phyloP scores from a whole-genome alignment of 2,888 invertebrate genomes.

The Trilocha varians region DNA sequence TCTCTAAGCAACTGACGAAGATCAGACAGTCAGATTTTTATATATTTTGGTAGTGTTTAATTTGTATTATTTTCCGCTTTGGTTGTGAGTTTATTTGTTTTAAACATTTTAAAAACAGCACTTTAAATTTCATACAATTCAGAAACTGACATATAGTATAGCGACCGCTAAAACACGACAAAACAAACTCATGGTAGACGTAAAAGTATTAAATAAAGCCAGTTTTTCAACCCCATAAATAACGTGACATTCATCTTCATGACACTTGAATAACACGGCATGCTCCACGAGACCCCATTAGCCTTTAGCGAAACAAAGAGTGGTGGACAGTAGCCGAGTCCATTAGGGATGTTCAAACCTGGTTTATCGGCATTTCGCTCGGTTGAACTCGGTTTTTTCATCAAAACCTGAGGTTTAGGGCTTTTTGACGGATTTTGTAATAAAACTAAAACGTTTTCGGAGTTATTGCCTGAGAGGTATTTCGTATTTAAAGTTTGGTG shows the following conservation, averaged over 20 bases:
- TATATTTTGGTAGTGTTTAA: too few species aligned
- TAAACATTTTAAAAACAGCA: too few species aligned
- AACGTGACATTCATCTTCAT: conserved; percentile 62
- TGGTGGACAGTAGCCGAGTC: conserved; percentile 18
- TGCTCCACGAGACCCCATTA: conserved; percentile 49
- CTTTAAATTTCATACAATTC: too few species aligned
- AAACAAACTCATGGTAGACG: too few species aligned
- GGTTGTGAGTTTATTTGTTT: too few species aligned
- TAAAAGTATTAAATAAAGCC: conserved; percentile 35
- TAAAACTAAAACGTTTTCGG: neutral
- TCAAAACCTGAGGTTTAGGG: neutral
- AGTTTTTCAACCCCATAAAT: conserved; percentile 55
- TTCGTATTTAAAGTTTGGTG: too few species aligned
- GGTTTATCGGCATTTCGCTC: neutral
- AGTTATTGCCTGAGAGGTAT: too few species aligned
- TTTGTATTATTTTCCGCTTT: too few species aligned
- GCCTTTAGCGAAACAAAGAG: conserved; percentile 61
- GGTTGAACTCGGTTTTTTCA: neutral
- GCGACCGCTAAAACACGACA: too few species aligned
- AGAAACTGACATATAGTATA: too few species aligned
- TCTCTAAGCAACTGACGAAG: too few species aligned
- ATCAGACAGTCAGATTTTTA: too few species aligned
- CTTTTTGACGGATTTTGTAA: neutral
- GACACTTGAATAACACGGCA: conserved; percentile 61
- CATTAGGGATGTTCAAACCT: conserved; percentile 38